phyloP scores from a whole-genome alignment of 2,888 invertebrate species.

The Ennomos erosarius region DNA sequence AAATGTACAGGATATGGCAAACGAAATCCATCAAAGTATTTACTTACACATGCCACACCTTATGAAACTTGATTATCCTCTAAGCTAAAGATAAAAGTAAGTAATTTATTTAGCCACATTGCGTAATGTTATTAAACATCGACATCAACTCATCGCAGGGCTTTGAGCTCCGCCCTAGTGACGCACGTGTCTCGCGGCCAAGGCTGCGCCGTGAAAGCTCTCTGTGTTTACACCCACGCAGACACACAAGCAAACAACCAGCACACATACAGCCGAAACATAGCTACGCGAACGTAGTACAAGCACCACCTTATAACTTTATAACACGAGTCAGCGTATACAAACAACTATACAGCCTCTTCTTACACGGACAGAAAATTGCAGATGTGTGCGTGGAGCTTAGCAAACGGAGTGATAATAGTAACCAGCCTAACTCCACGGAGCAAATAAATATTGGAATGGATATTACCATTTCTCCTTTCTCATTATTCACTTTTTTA shows the following conservation, averaged over 20 bases:
- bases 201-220: constrained; percentile 83
- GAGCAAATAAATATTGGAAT: constrained; percentile 16
- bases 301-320: not conserved
- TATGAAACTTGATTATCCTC: constrained; percentile 7
- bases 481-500: no score
- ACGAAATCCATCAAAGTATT: no score
- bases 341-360: no score
- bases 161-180: constrained; percentile 63
- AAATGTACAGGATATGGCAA: no score
- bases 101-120: constrained; percentile 14
- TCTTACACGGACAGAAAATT: constrained; percentile 4
- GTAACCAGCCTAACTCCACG: constrained; percentile 16
- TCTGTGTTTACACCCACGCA: constrained; percentile 70
- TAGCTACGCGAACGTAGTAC: constrained; percentile 25
- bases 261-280: constrained; percentile 34
- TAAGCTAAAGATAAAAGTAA: constrained; percentile 18
- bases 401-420: constrained; percentile 5
- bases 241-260: constrained; percentile 42
- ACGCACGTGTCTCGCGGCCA: constrained; percentile 84
- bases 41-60: constrained; percentile 1
- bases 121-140: constrained; percentile 31
- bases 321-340: constrained; percentile 1
- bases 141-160: constrained; percentile 29
- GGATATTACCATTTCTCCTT: not conserved
- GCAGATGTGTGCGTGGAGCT: constrained; percentile 22